These are phyloP conservation scores for Geothlypis trichas DNA, from an alignment of 2,113 vertebrate species.

Conservation along the genomic window DNA sequence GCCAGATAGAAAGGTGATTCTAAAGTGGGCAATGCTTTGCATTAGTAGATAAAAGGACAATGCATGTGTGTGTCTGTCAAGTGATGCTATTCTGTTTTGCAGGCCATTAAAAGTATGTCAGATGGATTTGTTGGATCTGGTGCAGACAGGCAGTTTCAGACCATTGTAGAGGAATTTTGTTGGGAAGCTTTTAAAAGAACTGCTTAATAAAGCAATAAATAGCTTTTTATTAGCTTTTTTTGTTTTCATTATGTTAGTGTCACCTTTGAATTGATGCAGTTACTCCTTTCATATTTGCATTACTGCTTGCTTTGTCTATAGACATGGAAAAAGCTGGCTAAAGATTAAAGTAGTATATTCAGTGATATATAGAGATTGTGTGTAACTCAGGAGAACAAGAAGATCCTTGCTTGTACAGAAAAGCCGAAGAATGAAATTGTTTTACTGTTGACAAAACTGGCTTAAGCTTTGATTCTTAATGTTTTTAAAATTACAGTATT, in stretches of 20 bases:
- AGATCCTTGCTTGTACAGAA: neutral
- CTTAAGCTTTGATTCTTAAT: neutral
- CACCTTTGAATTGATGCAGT: slow-evolving; percentile 1
- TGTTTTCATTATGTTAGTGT: slow-evolving; percentile 43
- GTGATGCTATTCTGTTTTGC: neutral
- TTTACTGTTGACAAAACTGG: neutral
- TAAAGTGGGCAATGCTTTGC: neutral
- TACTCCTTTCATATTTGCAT: slow-evolving; percentile 9
- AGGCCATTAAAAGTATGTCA: neutral
- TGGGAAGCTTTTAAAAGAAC: slow-evolving; percentile 13
- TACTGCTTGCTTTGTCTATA: neutral
- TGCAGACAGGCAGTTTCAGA: neutral
- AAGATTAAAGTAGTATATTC: slow-evolving; percentile 46
- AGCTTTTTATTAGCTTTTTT: slow-evolving; percentile 47
- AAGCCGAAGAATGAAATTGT: neutral
- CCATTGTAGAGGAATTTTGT: neutral
- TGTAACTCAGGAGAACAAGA: neutral
- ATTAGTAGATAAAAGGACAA: neutral
- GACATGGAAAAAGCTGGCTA: neutral
- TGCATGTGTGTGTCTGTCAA: neutral
- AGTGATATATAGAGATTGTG: neutral
- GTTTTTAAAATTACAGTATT: neutral
- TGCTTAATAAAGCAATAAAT: slow-evolving; percentile 33
- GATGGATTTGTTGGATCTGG: neutral
- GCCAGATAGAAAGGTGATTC: neutral